These are phyloP conservation scores for Paracanthobrama guichenoti DNA, from an alignment of 2,113 vertebrate species.

Conservation along the genomic window DNA sequence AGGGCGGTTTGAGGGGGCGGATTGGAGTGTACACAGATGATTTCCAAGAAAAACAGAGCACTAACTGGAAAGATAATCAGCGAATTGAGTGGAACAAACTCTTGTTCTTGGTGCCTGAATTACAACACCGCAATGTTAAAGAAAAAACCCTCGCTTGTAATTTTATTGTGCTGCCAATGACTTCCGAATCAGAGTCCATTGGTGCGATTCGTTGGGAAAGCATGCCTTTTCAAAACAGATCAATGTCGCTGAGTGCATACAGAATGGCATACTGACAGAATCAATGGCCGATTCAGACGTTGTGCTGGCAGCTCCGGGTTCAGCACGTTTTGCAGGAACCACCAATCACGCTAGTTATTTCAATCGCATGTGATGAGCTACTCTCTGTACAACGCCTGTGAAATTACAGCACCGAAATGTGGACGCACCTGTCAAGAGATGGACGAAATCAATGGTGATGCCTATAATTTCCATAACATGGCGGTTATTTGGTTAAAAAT, in stretches of 20 bases:
- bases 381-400: not conserved
- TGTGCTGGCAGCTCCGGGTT: not conserved
- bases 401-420: not conserved
- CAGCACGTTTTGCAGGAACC: not conserved
- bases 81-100: not conserved
- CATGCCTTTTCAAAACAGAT: conserved; percentile 42
- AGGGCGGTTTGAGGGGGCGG: not conserved
- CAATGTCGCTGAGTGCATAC: conserved; percentile 32
- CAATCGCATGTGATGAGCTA: conserved; percentile 32
- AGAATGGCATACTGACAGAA: not conserved
- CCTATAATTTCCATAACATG: not conserved
- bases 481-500: not conserved
- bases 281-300: not conserved
- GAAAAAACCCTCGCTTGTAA: not conserved
- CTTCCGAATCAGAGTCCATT: conserved; percentile 45
- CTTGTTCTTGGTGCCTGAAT: conserved; percentile 7
- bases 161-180: not conserved
- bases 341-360: not conserved
- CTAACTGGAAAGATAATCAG: conserved; percentile 12
- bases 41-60: conserved; percentile 9
- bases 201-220: conserved; percentile 10
- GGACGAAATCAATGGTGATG: not conserved
- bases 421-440: not conserved
- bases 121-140: not conserved
- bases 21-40: not conserved